These are phyloP conservation scores for Polyommatus icarus DNA, from an alignment of 2,888 invertebrate genomes.

Conservation along the genomic window DNA sequence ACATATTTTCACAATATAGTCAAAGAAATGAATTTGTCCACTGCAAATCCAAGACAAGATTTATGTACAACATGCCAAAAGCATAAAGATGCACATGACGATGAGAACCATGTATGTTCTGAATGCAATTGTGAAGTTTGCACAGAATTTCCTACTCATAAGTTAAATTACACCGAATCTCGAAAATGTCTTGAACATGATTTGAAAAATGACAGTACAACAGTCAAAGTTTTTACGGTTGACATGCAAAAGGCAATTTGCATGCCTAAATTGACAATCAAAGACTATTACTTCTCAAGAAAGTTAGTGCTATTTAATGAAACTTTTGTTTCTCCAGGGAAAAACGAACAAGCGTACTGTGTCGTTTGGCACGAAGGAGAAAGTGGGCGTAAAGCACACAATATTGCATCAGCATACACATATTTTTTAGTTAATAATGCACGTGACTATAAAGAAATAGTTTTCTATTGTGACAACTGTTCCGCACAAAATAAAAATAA, in stretches of 20 bases:
- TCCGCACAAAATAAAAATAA: slow-evolving; percentile 35
- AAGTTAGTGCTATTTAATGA: slow-evolving; percentile 38
- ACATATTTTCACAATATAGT: too few relatives aligned
- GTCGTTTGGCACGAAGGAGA: slow-evolving; percentile 37
- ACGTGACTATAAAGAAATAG: slow-evolving; percentile 31
- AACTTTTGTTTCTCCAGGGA: slow-evolving; percentile 34
- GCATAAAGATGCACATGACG: slow-evolving; percentile 25
- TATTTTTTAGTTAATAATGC: slow-evolving; percentile 33
- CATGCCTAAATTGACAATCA: slow-evolving; percentile 36
- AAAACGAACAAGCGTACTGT: slow-evolving; percentile 28
- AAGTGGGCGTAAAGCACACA: slow-evolving; percentile 36
- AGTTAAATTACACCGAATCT: slow-evolving; percentile 1
- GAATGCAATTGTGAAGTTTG: neutral
- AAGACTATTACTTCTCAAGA: slow-evolving; percentile 36
- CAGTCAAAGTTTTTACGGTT: slow-evolving; percentile 32
- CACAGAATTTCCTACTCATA: neutral
- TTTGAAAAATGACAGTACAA: slow-evolving; percentile 29
- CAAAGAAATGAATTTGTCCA: slow-evolving; percentile 28
- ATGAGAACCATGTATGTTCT: neutral
- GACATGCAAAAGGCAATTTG: slow-evolving; percentile 39
- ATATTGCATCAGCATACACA: slow-evolving; percentile 36
- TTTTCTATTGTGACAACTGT: slow-evolving; percentile 36
- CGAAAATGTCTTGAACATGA: slow-evolving; percentile 6
- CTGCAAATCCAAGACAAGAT: slow-evolving; percentile 32
- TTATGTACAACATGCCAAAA: slow-evolving; percentile 28